Conservation (phyloP, 1,140 invertebrate genomes). For the Procambarus virginalis region DNA sequence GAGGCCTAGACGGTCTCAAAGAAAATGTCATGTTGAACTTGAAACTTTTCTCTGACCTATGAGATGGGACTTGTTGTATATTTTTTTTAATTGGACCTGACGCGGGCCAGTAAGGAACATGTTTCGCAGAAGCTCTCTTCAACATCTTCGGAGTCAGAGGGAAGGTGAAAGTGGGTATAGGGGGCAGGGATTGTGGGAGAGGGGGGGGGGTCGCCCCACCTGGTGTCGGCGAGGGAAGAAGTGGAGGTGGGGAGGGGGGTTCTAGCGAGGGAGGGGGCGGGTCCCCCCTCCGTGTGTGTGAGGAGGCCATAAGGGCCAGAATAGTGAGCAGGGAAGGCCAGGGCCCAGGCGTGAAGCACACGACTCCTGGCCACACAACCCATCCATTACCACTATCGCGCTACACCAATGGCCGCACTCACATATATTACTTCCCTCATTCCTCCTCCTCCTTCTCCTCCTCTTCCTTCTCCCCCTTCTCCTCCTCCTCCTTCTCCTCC, state of each 20-base stretch:
- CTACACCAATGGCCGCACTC: constrained; percentile 37
- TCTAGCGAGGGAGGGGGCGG: background rate
- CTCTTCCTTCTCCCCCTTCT: constrained; percentile 14
- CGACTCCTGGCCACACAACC: background rate
- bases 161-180: no score
- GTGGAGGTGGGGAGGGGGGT: background rate
- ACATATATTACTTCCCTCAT: constrained; percentile 27
- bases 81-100: no score
- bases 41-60: no score
- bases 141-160: no score
- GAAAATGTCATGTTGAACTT: no score
- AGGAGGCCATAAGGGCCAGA: background rate
- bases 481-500: background rate
- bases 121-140: no score
- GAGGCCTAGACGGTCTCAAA: no score
- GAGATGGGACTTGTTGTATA: no score
- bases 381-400: constrained; percentile 41
- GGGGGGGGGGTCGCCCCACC: no score
- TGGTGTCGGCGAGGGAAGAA: background rate
- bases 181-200: no score
- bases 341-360: background rate
- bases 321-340: background rate
- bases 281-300: background rate
- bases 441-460: background rate
- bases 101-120: no score